These are phyloP conservation scores for Diplazon laetatorius DNA, from an alignment of 2,888 invertebrate genomes.

Conservation along the genomic window DNA sequence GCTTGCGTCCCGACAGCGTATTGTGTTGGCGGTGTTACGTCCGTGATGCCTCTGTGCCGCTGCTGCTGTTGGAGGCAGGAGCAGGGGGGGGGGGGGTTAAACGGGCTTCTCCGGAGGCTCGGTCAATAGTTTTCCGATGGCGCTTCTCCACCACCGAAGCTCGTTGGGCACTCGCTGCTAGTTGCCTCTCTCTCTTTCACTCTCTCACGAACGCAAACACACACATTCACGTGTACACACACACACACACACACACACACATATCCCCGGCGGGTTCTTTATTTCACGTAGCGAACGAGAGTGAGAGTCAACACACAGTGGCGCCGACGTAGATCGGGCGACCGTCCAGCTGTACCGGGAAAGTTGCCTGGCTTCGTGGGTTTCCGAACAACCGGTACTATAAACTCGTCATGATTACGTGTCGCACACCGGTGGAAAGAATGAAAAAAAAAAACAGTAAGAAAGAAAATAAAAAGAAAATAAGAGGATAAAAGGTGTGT, in stretches of 20 bases:
- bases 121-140: conserved; percentile 80
- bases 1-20: conserved; percentile 40
- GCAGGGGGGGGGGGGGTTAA: conserved; percentile 57
- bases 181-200: conserved; percentile 26
- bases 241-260: conserved; percentile 21
- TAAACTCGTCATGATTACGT: conserved; percentile 21
- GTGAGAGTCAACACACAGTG: conserved; percentile 49
- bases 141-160: conserved; percentile 60
- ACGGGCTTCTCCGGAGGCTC: conserved; percentile 57
- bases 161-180: conserved; percentile 52
- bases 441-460: background rate
- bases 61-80: conserved; percentile 10
- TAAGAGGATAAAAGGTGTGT: background rate
- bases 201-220: conserved; percentile 1
- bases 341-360: conserved; percentile 13
- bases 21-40: conserved; percentile 60
- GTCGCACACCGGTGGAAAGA: too few species aligned
- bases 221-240: conserved; percentile 35
- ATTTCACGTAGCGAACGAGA: conserved; percentile 66
- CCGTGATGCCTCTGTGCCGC: conserved; percentile 40
- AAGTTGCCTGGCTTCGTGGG: conserved; percentile 21
- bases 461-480: background rate
- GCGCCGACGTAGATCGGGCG: conserved; percentile 31
- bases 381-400: conserved; percentile 20
- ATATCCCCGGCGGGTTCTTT: conserved; percentile 63